A percentile compares a stretch with the other conserved stretches of the same genome.
Conservation (phyloP, 2,888 invertebrate species). For the Cylloceria caligata region DNA sequence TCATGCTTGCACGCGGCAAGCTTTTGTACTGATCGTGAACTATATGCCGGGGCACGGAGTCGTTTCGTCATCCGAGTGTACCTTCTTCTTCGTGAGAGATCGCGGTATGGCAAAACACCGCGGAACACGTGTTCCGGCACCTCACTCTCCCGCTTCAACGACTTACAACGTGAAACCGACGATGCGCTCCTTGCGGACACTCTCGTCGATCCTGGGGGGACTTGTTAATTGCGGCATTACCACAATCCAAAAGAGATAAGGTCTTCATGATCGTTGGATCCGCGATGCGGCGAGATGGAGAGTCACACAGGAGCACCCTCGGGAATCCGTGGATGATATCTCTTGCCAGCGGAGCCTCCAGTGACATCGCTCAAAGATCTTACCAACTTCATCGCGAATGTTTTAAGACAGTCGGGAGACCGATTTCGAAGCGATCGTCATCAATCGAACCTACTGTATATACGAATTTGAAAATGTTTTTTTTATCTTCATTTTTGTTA, state of each 20-base stretch:
- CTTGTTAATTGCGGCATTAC: conserved; percentile 70
- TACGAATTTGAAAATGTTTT: background rate
- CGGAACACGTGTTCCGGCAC: conserved; percentile 78
- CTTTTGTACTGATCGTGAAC: conserved; percentile 48
- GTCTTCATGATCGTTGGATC: conserved; percentile 55
- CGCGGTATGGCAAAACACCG: conserved; percentile 71
- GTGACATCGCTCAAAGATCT: conserved; percentile 20
- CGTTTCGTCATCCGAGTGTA: conserved; percentile 39
- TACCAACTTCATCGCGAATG: conserved; percentile 6
- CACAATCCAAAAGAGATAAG: conserved; percentile 69
- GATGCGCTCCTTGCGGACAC: conserved; percentile 37
- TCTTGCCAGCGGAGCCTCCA: background rate
- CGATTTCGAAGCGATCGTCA: too few relatives aligned
- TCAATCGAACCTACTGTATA: background rate
- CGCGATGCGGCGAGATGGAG: conserved; percentile 20
- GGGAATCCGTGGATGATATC: conserved; percentile 32
- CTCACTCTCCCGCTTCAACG: conserved; percentile 58
- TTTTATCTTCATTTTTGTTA: background rate
- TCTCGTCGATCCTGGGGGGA: conserved; percentile 34
- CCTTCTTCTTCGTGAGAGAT: conserved; percentile 38
- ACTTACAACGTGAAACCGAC: conserved; percentile 70
- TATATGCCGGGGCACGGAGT: conserved; percentile 43
- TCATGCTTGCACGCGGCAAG: conserved; percentile 48
- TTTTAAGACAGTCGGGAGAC: background rate
- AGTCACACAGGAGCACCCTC: conserved; percentile 34